Evolutionary conservation across 2,797 vertebrate species (phyloP), one percentile per base, ranked within the genome.

Genomic region (Anabacerthia variegaticeps): DNA sequence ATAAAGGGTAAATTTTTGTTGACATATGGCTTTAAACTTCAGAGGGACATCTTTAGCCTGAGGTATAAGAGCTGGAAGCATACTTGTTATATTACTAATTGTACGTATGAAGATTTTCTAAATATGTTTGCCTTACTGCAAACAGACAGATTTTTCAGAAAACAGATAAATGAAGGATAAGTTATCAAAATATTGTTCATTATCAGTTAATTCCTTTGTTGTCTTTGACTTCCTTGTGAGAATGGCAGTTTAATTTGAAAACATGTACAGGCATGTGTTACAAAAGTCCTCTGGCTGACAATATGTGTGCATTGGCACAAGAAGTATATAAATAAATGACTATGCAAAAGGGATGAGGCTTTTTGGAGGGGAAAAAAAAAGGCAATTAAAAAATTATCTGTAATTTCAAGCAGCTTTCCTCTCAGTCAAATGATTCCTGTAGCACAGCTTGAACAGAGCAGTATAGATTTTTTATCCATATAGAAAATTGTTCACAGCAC

Each of bases 181-280:
- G 36, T 67, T 85, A 81, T 59, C 36, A 55, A 89, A 75, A 78
- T 92, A 63, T 56, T 87, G 23, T 78, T 89, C 37, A 85, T 92
- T 68, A 63, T 72, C 36, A 34, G 15, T 69, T 87, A 86, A 66
- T 58, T 84, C 5, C 6, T 87, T 51, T 89, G 41, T n/a, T 88
- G 16, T 85, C 52, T 56, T 52, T 85, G 43, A 49, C 12, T 71
- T 93, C 14, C 27, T 34, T 63, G 58, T 48, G 10, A 88, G 54
- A 86, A 77, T 63, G 83, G 58, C 28, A 85, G 24, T 66, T 86
- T 51, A 76, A 80, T 95, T 82, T 89, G 44, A 80, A 93, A 91
- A 86, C 26, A 55, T 10, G 10, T n/a, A 61, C 28, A 75, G 39
- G 12, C 58, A 49, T 32, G n/a, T 56, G 48, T 76, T 85, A 22